phyloP scores from a whole-genome alignment of 2,888 invertebrate genomes.

The Caenorhabditis sp. region DNA sequence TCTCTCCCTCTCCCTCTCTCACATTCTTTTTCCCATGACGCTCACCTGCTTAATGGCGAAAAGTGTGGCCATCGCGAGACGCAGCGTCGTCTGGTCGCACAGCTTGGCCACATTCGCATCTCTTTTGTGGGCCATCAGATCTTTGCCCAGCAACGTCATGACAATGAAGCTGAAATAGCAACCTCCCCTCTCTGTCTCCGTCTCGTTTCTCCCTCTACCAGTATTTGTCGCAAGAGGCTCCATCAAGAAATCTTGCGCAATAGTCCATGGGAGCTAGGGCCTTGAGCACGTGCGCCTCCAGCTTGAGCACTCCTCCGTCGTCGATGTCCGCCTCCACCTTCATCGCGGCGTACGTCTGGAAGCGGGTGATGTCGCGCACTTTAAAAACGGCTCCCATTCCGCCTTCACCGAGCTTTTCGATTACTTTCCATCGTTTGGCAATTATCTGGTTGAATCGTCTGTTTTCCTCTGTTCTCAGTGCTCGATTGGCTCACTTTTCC shows the following conservation, averaged over 20 bases:
- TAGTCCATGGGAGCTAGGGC: conserved; percentile 27
- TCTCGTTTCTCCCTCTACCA: conserved; percentile 55
- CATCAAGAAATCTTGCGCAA: conserved; percentile 44
- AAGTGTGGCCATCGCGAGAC: conserved; percentile 63
- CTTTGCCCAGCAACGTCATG: conserved; percentile 64
- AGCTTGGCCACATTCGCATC: conserved; percentile 34
- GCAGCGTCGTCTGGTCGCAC: conserved; percentile 63
- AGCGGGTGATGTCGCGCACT: conserved; percentile 84
- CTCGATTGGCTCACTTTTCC: conserved; percentile 46
- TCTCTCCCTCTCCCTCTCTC: too few species aligned
- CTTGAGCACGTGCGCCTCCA: conserved; percentile 61
- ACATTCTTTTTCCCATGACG: too few species aligned
- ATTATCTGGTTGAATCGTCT: too few species aligned
- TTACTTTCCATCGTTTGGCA: conserved; percentile 79
- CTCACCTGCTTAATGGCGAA: conserved; percentile 63
- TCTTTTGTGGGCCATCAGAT: conserved; percentile 64
- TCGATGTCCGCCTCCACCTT: conserved; percentile 61
- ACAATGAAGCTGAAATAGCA: conserved; percentile 62
- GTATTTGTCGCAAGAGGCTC: conserved; percentile 54
- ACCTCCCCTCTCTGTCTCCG: background rate
- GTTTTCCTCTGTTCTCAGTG: too few species aligned
- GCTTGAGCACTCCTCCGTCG: conserved; percentile 65
- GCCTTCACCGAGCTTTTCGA: conserved; percentile 97
- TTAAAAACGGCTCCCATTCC: conserved; percentile 99
- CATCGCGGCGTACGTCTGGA: conserved; percentile 59